Conservation (phyloP, 2,797 vertebrate species). For the Remorina albescens region DNA sequence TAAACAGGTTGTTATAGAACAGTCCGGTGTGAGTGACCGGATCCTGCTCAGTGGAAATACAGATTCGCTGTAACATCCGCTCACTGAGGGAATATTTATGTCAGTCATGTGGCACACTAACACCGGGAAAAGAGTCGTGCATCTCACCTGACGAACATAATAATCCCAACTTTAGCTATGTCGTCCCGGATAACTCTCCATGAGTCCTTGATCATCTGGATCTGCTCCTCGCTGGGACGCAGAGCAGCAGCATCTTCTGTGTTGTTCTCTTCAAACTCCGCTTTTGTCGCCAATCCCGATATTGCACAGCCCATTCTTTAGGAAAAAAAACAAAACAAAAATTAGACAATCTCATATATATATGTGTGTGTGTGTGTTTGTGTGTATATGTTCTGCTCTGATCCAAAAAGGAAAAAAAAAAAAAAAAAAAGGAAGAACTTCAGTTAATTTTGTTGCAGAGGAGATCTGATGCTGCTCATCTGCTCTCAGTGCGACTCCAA, state of each 20-base stretch:
- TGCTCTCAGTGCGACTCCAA: constrained; percentile 33
- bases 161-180: constrained; percentile 88
- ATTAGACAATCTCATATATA: not conserved
- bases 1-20: not conserved
- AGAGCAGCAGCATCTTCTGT: constrained; percentile 58
- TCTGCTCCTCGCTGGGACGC: constrained; percentile 73
- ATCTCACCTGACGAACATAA: constrained; percentile 88
- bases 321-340: not conserved
- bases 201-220: constrained; percentile 85
- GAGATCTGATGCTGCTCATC: constrained; percentile 26
- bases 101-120: not conserved
- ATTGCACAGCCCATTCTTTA: constrained; percentile 86
- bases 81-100: not conserved
- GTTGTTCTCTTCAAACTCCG: constrained; percentile 61
- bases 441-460: constrained; percentile 17
- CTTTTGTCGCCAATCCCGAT: constrained; percentile 79
- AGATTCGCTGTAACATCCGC: not conserved
- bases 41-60: too few species aligned
- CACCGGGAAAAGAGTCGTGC: not conserved
- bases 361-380: too few species aligned
- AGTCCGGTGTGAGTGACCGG: too few species aligned
- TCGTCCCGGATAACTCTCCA: constrained; percentile 89
- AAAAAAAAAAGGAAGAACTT: not conserved
- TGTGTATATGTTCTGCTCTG: not conserved
- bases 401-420: not conserved